Conservation (phyloP, 1,140 invertebrate species). For the Anthonomus grandis region DNA sequence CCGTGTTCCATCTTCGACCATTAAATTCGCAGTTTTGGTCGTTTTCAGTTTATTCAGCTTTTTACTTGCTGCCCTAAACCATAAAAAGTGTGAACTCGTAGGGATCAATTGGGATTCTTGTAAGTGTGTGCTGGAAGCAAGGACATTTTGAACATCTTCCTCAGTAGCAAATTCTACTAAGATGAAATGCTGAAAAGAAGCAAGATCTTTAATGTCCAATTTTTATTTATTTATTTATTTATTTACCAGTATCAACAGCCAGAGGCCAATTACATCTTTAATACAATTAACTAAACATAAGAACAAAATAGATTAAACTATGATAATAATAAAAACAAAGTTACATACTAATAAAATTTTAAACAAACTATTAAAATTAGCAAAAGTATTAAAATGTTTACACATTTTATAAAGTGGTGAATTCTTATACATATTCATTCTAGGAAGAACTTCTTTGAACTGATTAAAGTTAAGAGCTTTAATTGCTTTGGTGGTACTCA, state of each 20-base stretch:
- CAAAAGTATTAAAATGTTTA: too few species aligned
- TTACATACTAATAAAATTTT: neutral
- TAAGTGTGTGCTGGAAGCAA: constrained; percentile 50
- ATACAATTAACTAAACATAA: too few species aligned
- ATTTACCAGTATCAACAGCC: too few species aligned
- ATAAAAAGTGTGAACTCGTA: constrained; percentile 61
- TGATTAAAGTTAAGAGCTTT: too few species aligned
- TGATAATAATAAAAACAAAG: neutral
- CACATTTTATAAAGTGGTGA: too few species aligned
- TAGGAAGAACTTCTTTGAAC: too few species aligned
- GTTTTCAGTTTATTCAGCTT: constrained; percentile 38
- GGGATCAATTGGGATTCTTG: constrained; percentile 56
- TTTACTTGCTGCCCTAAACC: constrained; percentile 58
- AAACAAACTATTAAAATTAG: too few species aligned
- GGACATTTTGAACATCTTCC: constrained; percentile 48
- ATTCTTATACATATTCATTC: too few species aligned
- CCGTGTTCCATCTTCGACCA: constrained; percentile 40
- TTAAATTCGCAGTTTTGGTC: constrained; percentile 31
- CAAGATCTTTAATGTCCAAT: too few species aligned
- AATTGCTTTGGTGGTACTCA: too few species aligned
- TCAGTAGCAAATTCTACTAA: constrained; percentile 62
- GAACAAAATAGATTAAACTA: constrained; percentile 7
- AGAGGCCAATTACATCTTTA: too few species aligned
- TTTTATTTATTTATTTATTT: too few species aligned
- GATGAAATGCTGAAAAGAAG: constrained; percentile 59